Evolutionary conservation across 2,113 vertebrate genomes (phyloP), one percentile per base, ranked within the genome.

Genomic region (Prinia subflava): DNA sequence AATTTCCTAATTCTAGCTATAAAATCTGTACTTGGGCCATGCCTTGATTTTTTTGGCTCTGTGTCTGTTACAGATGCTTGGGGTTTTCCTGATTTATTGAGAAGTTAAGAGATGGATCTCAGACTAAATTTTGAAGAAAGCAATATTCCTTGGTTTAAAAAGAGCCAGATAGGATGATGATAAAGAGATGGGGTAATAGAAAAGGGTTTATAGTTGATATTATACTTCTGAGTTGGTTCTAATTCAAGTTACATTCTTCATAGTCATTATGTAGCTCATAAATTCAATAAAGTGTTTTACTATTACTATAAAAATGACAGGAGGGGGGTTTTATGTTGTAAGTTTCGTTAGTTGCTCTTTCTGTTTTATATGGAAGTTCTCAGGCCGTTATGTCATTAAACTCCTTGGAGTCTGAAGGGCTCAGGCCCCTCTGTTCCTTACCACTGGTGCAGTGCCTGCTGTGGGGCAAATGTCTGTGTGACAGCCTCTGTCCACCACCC

Each of bases 231-330:
- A 97, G 98, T 98, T 98, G 98, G 98, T 98, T 97, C 98, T 98
- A 98, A 98, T 98, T 98, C 98, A 97, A 95, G 96, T 98, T 98
- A 98, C 97, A 97, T 98, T 98, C 98, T 97, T 98, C 97, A 97
- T 96, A 98, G 98, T 98, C 97, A 98, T 98, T 98, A 98, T 98
- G 98, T 98, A 98, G 97, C 98, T 98, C 98, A 98, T 98, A 98
- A 98, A 98, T 98, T 98, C 98, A 98, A 98, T 98, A 98, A 98
- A 98, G 97, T 98, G 98, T 98, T 98, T 98, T 98, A 98, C 97
- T 98, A 95, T 97, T 97, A 97, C 98, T 98, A 98, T 98, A 98
- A 98, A 98, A 98, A 98, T 98, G 98, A 98, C 98, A 98, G 98
- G 98, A 98, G 98, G 98, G 98, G 98, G 98, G 96, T 98, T 98